Evolutionary conservation across 1,140 invertebrate genomes (phyloP), one percentile per base, ranked within the genome.

Genomic region (Drosophila watanabei): DNA sequence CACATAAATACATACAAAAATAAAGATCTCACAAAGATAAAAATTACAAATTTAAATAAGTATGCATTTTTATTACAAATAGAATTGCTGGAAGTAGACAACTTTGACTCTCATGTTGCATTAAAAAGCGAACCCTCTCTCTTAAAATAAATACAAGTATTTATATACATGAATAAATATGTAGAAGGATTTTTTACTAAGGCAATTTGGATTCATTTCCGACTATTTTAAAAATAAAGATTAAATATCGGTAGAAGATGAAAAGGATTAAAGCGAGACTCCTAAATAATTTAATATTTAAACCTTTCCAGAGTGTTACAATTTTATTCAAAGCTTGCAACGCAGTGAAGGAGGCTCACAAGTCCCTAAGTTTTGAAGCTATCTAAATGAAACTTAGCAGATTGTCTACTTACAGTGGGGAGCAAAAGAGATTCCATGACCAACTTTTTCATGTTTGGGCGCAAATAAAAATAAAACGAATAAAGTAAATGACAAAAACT

Each of bases 11-110:
- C 54, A 56, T 56, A 35, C 0, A 56, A 56, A 37, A 37, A 39
- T 14, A 39, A 24, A 56, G 54, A 56, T 56, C 54, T 56, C 54
- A 56, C 18, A 56, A 52, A 14, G 11, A 7, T 49, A 28, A 52
- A 18, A 52, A 33, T 33, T 33, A n/a, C 30, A 18, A 35, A 54
- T 35, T 54, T 14, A 33, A 54, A 24, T 39, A 56, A 24, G 33
- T 24, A 11, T 56, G 54, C 8, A n/a, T 24, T 56, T 56, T 24
- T 39, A 39, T 37, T 37, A 37, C 52, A 56, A 56, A 37, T 16
- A 54, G 7, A 35, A 54, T 20, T 20, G 18, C 32, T 20, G 35
- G 32, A 11, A 54, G 20, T 32, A 52, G 10, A 33, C 32, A 54
- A 20, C 35, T 54, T 20, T 10, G 30, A 20, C 24, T 35, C 20